Evolutionary conservation across 2,888 invertebrate genomes (phyloP).

Genomic region (Eilema sororculum): DNA sequence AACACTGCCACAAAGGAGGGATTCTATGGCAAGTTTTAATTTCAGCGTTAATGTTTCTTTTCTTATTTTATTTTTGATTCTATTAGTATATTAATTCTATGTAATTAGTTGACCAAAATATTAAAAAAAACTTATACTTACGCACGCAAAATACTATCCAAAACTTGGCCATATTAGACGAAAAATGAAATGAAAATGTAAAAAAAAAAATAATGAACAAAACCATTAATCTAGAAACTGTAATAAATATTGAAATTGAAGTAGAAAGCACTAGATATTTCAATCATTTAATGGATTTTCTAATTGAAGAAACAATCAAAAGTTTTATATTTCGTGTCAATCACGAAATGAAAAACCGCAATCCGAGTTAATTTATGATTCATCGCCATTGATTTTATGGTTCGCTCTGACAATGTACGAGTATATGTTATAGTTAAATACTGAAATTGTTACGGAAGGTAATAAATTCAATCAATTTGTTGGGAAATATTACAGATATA

Average conservation of each 20-base stretch:
- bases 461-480: not conserved
- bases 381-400: slow-evolving; percentile 6
- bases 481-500: not conserved
- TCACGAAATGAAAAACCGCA: slow-evolving; percentile 4
- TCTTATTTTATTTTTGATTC: no score
- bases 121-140: no score
- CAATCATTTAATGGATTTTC: slow-evolving; percentile 9
- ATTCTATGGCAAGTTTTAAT: no score
- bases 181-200: not conserved
- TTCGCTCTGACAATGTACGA: not conserved
- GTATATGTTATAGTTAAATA: not conserved
- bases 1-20: no score
- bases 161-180: slow-evolving; percentile 8
- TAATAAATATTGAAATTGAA: not conserved
- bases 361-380: not conserved
- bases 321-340: slow-evolving; percentile 2
- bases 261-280: not conserved
- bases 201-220: not conserved
- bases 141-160: not conserved
- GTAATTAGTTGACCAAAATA: no score
- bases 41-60: no score
- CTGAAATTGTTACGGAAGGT: not conserved
- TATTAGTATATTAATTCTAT: no score
- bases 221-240: not conserved
- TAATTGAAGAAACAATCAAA: slow-evolving; percentile 11